These are phyloP conservation scores for Pandion haliaetus DNA, from an alignment of 2,113 vertebrate species.

Conservation along the genomic window DNA sequence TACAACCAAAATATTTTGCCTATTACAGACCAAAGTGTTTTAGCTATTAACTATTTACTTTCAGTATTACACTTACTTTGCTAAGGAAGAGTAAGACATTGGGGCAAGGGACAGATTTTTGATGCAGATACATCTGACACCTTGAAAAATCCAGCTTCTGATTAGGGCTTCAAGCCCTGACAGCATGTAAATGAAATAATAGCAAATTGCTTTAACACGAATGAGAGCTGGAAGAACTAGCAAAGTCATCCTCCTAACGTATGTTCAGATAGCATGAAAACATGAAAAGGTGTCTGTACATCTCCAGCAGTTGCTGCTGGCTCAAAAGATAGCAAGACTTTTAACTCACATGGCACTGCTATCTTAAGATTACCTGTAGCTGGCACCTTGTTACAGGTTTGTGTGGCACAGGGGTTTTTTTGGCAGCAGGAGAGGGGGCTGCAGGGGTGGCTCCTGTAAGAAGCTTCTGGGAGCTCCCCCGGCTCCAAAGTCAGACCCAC, in stretches of 20 bases:
- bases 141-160: not conserved
- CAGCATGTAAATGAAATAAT: not conserved
- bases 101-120: not conserved
- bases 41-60: not conserved
- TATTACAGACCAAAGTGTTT: not conserved
- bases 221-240: not conserved
- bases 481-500: no score
- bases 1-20: not conserved
- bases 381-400: no score
- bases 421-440: no score
- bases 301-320: not conserved
- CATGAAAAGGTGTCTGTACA: not conserved
- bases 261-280: not conserved
- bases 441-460: no score
- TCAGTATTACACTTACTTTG: not conserved
- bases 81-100: not conserved
- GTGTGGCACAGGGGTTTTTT: no score
- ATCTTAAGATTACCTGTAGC: not conserved
- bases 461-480: no score
- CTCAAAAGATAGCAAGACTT: not conserved
- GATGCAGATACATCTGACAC: not conserved
- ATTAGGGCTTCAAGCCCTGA: accelerated
- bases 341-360: not conserved
- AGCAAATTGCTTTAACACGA: not conserved
- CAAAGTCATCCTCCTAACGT: accelerated